Percentiles rank a stretch among this genome's conserved stretches.
These are phyloP conservation scores for Epizoanthus ramosus DNA, from an alignment of 92 coral and sea anemone genomes.

Conservation along the genomic window DNA sequence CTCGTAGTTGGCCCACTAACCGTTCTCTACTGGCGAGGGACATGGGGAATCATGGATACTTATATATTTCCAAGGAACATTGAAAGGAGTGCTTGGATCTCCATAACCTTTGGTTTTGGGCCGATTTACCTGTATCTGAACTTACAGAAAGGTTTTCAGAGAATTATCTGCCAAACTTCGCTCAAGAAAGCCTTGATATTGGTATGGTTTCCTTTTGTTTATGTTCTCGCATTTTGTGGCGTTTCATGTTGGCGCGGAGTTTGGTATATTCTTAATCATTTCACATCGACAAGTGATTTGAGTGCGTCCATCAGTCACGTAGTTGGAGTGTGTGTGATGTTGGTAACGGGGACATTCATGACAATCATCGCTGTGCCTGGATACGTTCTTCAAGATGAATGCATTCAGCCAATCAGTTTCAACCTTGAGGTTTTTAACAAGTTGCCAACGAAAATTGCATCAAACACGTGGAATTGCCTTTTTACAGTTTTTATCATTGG, in stretches of 20 bases:
- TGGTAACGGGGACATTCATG: conserved; percentile 15
- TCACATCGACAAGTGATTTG: conserved; percentile 3
- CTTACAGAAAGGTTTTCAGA: conserved; percentile 32
- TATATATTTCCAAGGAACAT: conserved; percentile 43
- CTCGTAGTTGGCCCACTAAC: conserved; percentile 44
- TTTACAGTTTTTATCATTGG: conserved; percentile 64
- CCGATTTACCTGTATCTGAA: conserved; percentile 15
- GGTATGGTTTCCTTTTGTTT: conserved; percentile 39
- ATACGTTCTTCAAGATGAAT: conserved; percentile 2
- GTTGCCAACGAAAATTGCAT: not conserved
- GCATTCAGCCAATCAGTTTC: not conserved
- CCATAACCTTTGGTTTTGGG: conserved; percentile 22
- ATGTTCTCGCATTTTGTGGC: conserved; percentile 31
- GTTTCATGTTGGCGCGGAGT: conserved; percentile 74
- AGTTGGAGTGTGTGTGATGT: conserved; percentile 22
- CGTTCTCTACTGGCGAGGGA: conserved; percentile 63
- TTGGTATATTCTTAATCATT: conserved; percentile 53
- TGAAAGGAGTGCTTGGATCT: conserved; percentile 42
- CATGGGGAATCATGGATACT: conserved; percentile 69
- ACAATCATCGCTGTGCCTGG: conserved; percentile 39
- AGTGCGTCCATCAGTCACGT: conserved; percentile 41
- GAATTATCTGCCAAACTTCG: not conserved
- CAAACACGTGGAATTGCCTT: conserved; percentile 43
- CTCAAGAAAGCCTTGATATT: not conserved
- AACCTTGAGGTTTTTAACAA: not conserved